Conservation (phyloP, 2,888 invertebrate genomes). For the Caenorhabditis wallacei region DNA sequence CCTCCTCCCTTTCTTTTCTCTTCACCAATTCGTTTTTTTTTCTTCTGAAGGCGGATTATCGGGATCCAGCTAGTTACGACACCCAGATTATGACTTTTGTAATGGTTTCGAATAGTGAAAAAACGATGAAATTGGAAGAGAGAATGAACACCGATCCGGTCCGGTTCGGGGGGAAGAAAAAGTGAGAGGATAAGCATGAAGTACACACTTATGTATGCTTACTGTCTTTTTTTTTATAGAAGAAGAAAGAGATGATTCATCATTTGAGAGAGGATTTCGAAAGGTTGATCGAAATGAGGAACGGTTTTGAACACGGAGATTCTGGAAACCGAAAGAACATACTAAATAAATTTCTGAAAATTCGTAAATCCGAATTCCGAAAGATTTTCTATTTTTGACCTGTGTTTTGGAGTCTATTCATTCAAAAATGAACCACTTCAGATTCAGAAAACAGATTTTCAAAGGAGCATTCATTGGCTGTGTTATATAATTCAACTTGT, state of each 20-base stretch:
- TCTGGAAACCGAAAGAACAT: too few relatives aligned
- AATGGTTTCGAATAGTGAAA: slow-evolving; percentile 29
- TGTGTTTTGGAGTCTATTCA: too few relatives aligned
- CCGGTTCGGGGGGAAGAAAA: slow-evolving; percentile 37
- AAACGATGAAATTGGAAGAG: slow-evolving; percentile 1
- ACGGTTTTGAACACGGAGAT: too few relatives aligned
- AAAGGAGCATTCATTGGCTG: too few relatives aligned
- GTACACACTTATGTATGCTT: slow-evolving; percentile 59
- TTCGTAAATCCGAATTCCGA: too few relatives aligned
- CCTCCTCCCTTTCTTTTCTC: background rate
- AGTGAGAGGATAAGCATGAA: slow-evolving; percentile 48
- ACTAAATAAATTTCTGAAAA: too few relatives aligned
- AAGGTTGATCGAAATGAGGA: background rate
- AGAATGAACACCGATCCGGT: slow-evolving; percentile 36
- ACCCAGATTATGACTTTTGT: slow-evolving; percentile 55
- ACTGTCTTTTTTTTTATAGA: slow-evolving; percentile 28
- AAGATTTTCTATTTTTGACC: too few relatives aligned
- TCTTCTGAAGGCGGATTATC: slow-evolving; percentile 51
- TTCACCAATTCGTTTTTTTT: slow-evolving; percentile 18
- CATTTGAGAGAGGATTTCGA: background rate
- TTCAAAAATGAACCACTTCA: too few relatives aligned
- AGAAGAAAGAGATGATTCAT: slow-evolving; percentile 24
- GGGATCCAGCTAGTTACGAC: slow-evolving; percentile 53
- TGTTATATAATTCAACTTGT: too few relatives aligned
- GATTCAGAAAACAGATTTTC: too few relatives aligned